Conservation (phyloP, 2,113 vertebrate genomes). For the Ammodytes marinus region DNA sequence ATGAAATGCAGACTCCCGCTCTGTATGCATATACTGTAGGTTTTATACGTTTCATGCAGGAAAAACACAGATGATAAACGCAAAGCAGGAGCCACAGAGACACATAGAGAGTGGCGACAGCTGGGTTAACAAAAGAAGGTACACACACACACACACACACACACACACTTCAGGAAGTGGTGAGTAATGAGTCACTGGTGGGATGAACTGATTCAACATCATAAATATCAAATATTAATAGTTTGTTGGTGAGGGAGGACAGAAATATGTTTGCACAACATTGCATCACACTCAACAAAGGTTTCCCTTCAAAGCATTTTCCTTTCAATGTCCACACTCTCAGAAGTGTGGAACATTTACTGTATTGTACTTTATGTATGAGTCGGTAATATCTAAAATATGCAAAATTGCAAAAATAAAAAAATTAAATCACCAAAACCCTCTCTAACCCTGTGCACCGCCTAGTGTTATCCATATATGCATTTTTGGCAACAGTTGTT, state of each 20-base stretch:
- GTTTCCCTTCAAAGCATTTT: background rate
- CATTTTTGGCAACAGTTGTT: constrained; percentile 1
- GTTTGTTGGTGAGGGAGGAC: background rate
- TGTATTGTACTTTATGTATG: background rate
- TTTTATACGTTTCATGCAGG: constrained; percentile 46
- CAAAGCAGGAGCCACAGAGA: constrained; percentile 33
- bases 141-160: constrained; percentile 7
- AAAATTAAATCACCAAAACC: constrained; percentile 14
- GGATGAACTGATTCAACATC: constrained; percentile 41
- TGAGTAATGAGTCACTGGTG: constrained; percentile 59
- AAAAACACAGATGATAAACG: constrained; percentile 58
- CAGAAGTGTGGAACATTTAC: background rate
- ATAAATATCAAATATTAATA: constrained; percentile 34
- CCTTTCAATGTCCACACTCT: background rate
- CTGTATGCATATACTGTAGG: constrained; percentile 44
- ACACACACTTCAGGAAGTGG: constrained; percentile 41
- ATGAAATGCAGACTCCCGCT: constrained; percentile 39
- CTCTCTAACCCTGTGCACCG: background rate
- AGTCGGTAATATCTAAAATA: background rate
- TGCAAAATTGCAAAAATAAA: background rate
- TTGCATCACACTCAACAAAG: constrained; percentile 34
- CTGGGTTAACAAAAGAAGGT: constrained; percentile 64
- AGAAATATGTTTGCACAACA: constrained; percentile 34
- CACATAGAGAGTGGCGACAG: constrained; percentile 53
- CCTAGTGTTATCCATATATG: constrained; percentile 9